Base-by-base conservation (phyloP, 1,140 invertebrate genomes). In the Zophobas atratus region DNA sequence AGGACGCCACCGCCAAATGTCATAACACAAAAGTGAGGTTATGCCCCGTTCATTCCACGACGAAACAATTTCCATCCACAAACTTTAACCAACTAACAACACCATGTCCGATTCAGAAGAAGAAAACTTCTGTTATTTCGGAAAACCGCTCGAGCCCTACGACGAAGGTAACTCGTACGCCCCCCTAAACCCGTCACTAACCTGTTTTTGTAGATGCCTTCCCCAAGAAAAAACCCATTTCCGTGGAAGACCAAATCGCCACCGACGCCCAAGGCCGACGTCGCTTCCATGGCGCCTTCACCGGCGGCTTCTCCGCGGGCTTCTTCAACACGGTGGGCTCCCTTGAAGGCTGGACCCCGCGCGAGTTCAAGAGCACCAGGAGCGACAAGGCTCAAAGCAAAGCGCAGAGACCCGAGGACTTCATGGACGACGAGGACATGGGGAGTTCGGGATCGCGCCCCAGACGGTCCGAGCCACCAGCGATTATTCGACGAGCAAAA, bases 251-350 rank as follows among this genome's bases (percentile, higher is more conserved):
- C 83, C 96, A 99, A 87, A 92, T 94, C 82, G 98, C 95, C 0
- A 93, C 92, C 63, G 98, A 99, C 88, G 93, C 93, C 60, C 92
- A 96, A 87, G 98, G 98, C 0, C 89, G 96, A 81, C 88, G 96
- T 36, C 87, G 99, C 81, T 99, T 99, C 87, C 99, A 99, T 89
- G 99, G 99, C 46, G 98, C 98, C 0, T 99, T 99, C 86, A 99
- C 98, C 2, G 98, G 99, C 1, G 99, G 98, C 1, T 99, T 99
- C 85, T 98, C 97, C 53, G 98, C 99, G 38, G 99, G 99, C 0
- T 99, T 96, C 86, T 99, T 95, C 84, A 99, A 99, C 85, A 95
- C 97, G 3, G 98, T 99, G 63, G 98, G 97, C 0, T 94, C 97
- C 0, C 91, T 95, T 79, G 97, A 99, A 91, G 99, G 98, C 43